These are phyloP conservation scores for Bombus sibiricus DNA, from an alignment of 1,140 invertebrate genomes.

Conservation along the genomic window DNA sequence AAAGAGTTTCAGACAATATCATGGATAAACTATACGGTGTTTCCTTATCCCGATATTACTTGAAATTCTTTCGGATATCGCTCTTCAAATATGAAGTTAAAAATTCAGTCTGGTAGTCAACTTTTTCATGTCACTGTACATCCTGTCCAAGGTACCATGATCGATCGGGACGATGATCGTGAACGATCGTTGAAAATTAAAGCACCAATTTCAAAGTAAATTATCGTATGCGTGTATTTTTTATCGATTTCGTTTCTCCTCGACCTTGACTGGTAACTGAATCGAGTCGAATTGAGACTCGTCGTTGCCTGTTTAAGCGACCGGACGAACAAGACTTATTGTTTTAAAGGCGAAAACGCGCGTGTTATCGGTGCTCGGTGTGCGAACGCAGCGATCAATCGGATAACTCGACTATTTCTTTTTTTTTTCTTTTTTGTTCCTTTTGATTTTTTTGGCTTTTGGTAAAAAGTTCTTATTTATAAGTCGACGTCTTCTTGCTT, in stretches of 20 bases:
- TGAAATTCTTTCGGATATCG: too few relatives aligned
- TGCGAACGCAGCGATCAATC: conserved; percentile 18
- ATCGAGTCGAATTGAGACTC: not conserved
- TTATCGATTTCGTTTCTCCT: not conserved
- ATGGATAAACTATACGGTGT: too few relatives aligned
- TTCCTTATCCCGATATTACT: too few relatives aligned
- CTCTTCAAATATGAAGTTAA: too few relatives aligned
- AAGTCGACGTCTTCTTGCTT: conserved; percentile 74
- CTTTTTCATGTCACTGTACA: too few relatives aligned
- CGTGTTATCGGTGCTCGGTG: conserved; percentile 17
- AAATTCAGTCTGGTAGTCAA: too few relatives aligned
- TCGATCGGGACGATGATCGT: too few relatives aligned
- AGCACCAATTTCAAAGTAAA: not conserved
- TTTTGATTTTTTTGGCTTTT: not conserved
- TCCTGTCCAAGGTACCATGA: not conserved
- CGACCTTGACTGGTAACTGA: not conserved
- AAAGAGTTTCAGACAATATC: too few relatives aligned
- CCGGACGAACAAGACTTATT: conserved; percentile 19
- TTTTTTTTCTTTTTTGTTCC: not conserved
- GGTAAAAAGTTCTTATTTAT: conserved; percentile 60
- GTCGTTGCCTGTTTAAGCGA: conserved; percentile 1
- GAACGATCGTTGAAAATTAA: not conserved
- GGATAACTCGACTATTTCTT: not conserved
- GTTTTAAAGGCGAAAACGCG: conserved; percentile 30
- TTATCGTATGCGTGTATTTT: not conserved